phyloP scores from a whole-genome alignment of 2,888 invertebrate species.

The Pardosa pseudoannulata region DNA sequence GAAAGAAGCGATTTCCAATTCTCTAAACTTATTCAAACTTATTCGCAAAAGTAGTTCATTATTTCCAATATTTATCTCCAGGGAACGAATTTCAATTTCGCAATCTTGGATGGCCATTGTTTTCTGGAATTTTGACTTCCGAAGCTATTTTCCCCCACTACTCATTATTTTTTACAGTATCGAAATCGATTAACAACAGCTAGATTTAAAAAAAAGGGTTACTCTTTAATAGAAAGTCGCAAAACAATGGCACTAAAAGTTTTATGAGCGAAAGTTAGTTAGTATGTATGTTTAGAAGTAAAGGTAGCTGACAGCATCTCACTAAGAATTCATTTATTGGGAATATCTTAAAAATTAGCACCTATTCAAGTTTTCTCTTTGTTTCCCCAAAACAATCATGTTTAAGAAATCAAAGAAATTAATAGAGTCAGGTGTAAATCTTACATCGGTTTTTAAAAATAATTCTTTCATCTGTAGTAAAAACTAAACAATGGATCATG shows the following conservation, averaged over 20 bases:
- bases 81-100: not conserved
- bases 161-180: not conserved
- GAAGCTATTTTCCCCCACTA: not conserved
- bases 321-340: too few relatives aligned
- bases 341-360: too few relatives aligned
- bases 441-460: too few relatives aligned
- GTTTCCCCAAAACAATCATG: too few relatives aligned
- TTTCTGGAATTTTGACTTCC: not conserved
- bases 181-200: not conserved
- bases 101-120: not conserved
- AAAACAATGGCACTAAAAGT: not conserved
- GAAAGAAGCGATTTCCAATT: not conserved
- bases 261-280: not conserved
- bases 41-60: not conserved
- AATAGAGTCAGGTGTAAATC: too few relatives aligned
- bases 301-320: too few relatives aligned
- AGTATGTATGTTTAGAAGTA: not conserved
- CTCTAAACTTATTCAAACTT: not conserved
- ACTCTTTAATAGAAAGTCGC: not conserved
- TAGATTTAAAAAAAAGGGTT: not conserved
- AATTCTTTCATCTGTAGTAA: too few relatives aligned
- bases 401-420: too few relatives aligned
- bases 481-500: too few relatives aligned
- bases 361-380: too few relatives aligned
- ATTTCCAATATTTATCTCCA: not conserved